Conservation (phyloP, 2,797 vertebrate genomes). For the Mionectes olivaceus region DNA sequence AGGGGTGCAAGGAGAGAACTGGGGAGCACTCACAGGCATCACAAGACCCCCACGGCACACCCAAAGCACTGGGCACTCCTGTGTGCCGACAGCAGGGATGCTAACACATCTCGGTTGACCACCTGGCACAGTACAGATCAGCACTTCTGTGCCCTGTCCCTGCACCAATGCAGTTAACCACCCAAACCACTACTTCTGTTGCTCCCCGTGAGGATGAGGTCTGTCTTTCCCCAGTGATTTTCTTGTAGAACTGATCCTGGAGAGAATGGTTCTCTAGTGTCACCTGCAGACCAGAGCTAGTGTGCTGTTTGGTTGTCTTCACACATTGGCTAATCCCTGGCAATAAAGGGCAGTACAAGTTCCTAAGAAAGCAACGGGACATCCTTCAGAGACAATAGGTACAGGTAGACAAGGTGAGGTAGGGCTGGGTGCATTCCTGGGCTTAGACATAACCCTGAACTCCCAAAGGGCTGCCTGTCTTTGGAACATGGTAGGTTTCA, state of each 20-base stretch:
- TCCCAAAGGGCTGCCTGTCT: background rate
- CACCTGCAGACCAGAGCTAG: background rate
- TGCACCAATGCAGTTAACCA: background rate
- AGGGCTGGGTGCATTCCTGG: background rate
- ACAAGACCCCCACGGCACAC: background rate
- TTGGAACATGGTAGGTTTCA: background rate
- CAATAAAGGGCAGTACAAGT: background rate
- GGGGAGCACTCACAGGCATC: background rate
- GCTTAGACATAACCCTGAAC: background rate
- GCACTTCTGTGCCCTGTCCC: background rate
- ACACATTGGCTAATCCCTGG: background rate
- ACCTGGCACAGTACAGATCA: background rate
- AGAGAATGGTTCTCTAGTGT: background rate
- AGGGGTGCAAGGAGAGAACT: background rate
- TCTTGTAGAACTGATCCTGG: background rate
- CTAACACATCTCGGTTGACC: fast-evolving
- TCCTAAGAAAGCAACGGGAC: background rate
- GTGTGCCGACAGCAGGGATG: background rate
- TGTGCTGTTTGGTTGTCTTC: background rate
- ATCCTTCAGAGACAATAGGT: background rate
- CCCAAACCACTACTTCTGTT: background rate
- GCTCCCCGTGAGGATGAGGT: background rate
- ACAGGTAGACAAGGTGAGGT: background rate
- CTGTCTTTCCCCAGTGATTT: background rate
- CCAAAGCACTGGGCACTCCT: background rate